Evolutionary conservation across 2,113 vertebrate genomes (phyloP).

Genomic region (Catharus minimus): DNA sequence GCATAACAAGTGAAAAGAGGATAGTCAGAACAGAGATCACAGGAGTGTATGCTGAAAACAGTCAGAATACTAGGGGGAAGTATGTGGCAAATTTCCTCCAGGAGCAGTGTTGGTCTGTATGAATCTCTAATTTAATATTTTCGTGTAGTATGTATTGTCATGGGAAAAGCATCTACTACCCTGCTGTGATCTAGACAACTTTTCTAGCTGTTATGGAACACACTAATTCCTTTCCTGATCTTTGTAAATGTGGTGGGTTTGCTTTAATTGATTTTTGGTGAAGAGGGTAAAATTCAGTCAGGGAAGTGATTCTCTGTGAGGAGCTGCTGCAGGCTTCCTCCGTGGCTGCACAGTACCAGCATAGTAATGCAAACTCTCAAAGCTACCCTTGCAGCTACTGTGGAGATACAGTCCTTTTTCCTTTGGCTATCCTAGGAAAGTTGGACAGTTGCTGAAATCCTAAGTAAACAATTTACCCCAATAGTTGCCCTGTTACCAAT

Average conservation of each 20-base stretch:
- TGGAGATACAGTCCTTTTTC: background rate
- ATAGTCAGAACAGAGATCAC: background rate
- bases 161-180: background rate
- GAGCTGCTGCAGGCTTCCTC: background rate
- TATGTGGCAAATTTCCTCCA: background rate
- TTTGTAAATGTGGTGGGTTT: background rate
- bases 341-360: background rate
- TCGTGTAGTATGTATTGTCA: background rate
- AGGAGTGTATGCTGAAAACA: background rate
- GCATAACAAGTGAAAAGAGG: background rate
- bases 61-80: background rate
- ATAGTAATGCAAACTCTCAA: background rate
- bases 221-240: background rate
- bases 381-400: background rate
- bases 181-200: background rate
- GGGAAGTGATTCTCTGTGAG: background rate
- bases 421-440: background rate
- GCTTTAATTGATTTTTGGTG: background rate
- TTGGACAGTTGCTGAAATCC: background rate
- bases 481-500: background rate
- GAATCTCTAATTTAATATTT: constrained; percentile 5
- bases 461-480: background rate
- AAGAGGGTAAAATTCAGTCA: background rate
- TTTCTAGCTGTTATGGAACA: background rate
- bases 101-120: background rate